Evolutionary conservation across 1,140 invertebrate genomes (phyloP).

Genomic region (Idris sp.): DNA sequence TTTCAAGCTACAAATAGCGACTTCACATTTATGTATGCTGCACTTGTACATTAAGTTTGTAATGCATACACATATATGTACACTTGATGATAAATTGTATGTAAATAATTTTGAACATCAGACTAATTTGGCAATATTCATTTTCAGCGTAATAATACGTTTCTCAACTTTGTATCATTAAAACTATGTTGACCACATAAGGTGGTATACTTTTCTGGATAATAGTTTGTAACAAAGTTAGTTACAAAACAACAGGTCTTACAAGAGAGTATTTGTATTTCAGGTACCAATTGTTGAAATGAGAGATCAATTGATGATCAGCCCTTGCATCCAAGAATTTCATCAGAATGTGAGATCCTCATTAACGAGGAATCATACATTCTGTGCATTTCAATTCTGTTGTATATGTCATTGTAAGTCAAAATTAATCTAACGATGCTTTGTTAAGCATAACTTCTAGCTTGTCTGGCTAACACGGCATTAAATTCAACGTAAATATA

Average conservation of each 20-base stretch:
- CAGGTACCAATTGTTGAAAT: slow-evolving; percentile 6
- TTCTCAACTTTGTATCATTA: slow-evolving; percentile 29
- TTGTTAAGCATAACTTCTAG: background rate
- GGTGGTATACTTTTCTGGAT: no score
- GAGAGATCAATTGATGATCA: slow-evolving; percentile 23
- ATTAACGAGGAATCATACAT: slow-evolving; percentile 4
- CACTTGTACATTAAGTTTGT: slow-evolving; percentile 3
- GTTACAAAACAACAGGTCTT: no score
- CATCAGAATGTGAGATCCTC: slow-evolving; percentile 15
- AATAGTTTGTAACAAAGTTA: no score
- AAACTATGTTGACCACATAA: slow-evolving; percentile 19
- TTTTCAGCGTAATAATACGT: background rate
- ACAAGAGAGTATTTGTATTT: no score
- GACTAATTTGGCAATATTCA: slow-evolving; percentile 11
- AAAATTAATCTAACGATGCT: background rate
- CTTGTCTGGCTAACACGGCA: no score
- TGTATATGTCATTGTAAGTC: slow-evolving; percentile 8
- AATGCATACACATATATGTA: background rate
- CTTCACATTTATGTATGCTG: slow-evolving; percentile 17
- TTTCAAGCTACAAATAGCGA: slow-evolving; percentile 28
- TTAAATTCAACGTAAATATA: no score
- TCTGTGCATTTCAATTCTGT: slow-evolving; percentile 7
- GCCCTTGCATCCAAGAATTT: slow-evolving; percentile 15
- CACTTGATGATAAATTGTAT: no score
- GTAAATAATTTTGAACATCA: no score